These are phyloP conservation scores for Aegotheles bennettii DNA, from an alignment of 2,113 vertebrate genomes.

Conservation along the genomic window DNA sequence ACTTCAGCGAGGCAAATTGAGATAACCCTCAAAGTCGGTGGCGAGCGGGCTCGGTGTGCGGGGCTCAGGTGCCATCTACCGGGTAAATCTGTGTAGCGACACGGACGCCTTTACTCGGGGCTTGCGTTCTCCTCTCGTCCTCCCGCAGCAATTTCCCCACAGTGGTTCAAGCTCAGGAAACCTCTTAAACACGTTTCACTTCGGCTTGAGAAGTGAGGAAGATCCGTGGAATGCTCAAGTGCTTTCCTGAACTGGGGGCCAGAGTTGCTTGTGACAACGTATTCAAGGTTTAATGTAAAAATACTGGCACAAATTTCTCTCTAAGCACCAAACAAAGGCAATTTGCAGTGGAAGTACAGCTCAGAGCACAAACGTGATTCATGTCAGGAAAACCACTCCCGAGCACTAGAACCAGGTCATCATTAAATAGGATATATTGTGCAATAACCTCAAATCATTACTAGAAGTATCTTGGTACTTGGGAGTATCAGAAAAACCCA, in stretches of 20 bases:
- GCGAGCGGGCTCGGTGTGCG: neutral
- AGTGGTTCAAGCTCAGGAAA: neutral
- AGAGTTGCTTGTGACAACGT: rapidly evolving
- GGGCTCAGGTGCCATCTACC: slow-evolving; percentile 60
- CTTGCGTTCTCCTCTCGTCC: neutral
- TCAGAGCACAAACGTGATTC: neutral
- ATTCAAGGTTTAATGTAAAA: neutral
- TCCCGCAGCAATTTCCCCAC: neutral
- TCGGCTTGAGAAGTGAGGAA: neutral
- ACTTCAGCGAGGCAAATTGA: slow-evolving; percentile 27
- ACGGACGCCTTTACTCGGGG: too few species aligned
- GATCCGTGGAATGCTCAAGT: neutral
- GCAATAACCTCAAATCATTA: neutral
- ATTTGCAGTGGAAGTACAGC: neutral
- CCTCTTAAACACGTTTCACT: neutral
- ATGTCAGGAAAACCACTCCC: neutral
- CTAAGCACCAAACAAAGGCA: neutral
- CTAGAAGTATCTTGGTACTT: neutral
- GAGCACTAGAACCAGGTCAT: neutral
- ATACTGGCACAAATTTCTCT: neutral
- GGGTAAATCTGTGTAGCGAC: neutral
- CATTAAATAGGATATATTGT: neutral
- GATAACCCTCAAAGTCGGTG: neutral
- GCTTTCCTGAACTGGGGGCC: neutral
- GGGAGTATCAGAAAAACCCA: neutral